Evolutionary conservation across 1,140 invertebrate species (phyloP).

Genomic region (Drosophila seguyi): DNA sequence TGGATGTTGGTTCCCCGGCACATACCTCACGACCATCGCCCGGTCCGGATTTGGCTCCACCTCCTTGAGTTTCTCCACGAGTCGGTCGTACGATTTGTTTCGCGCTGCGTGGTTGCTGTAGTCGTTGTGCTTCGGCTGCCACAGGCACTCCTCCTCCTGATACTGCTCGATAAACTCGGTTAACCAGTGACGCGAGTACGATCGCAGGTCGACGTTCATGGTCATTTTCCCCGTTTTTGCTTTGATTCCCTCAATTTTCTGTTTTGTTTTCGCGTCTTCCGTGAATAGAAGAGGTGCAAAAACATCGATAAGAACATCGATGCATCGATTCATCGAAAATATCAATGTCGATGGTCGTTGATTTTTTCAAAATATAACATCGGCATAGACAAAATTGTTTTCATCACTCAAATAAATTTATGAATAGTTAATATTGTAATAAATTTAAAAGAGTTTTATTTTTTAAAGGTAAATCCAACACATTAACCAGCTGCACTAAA

Average conservation of each 20-base stretch:
- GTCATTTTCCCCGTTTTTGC: constrained; percentile 23
- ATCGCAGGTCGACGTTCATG: constrained; percentile 77
- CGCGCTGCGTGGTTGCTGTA: constrained; percentile 80
- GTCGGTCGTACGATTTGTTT: constrained; percentile 78
- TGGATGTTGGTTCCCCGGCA: too few species aligned
- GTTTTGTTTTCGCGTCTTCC: constrained; percentile 77
- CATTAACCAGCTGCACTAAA: too few species aligned
- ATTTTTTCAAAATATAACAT: too few species aligned
- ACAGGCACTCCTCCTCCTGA: constrained; percentile 82
- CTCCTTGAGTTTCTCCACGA: constrained; percentile 82
- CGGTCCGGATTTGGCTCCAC: constrained; percentile 83
- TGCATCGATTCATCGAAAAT: too few species aligned
- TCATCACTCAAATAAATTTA: too few species aligned
- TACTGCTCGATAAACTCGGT: constrained; percentile 84
- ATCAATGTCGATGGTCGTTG: too few species aligned
- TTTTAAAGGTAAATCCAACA: too few species aligned
- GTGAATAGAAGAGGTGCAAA: too few species aligned
- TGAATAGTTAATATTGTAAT: too few species aligned
- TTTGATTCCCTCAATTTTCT: constrained; percentile 45
- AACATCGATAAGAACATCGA: too few species aligned
- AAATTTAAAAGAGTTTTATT: too few species aligned
- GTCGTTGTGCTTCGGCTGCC: constrained; percentile 84
- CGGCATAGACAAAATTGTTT: too few species aligned
- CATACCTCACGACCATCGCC: constrained; percentile 75
- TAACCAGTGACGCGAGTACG: constrained; percentile 81